Base-by-base conservation (phyloP, 2,888 invertebrate species). In the Hyalella azteca region DNA sequence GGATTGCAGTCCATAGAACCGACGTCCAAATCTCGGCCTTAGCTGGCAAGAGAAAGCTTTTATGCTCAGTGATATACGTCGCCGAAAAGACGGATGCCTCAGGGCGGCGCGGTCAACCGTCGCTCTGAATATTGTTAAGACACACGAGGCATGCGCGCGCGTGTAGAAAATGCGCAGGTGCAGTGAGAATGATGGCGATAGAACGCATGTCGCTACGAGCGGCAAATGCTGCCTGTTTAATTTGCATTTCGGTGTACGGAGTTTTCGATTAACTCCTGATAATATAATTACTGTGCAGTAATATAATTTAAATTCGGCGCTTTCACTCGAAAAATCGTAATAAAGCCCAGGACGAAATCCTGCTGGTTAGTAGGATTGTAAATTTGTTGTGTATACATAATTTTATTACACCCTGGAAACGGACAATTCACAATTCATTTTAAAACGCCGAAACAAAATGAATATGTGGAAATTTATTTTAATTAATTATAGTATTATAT, bases 41-140 rank as follows among this genome's bases (percentile, higher is more conserved):
- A 36, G 36, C 22, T 29, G 36, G 66, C 29, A 22, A 29, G 29
- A 29, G 36, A 29, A 32, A 36, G 36, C 29, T 29, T 36, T 66
- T 29, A 22, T 29, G 15, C 66, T 22, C 19, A n/a, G 66, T 66
- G 66, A 66, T 66, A 66, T 36, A 66, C 66, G 66, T 66, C 66
- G 13, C 11, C 66, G 36, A 0, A 7, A 15, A 66, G 66, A 66
- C 36, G 39, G 66, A 66, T 66, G 66, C 36, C 66, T 19, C 19
- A 9, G 15, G 36, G 36, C 36, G 19, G 5, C 19, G 36, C 66
- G 66, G 29, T 66, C 66, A 5, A 66, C n/a, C 66, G 19, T 7
- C 66, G 26, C 54, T 54, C 54, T 54, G 9, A 26, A 26, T 54
- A 22, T 54, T 54, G 54, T 13, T 2, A n/a, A n/a, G n/a, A n/a